Conservation (phyloP, 2,888 invertebrate species). For the Drosophila pullipes region DNA sequence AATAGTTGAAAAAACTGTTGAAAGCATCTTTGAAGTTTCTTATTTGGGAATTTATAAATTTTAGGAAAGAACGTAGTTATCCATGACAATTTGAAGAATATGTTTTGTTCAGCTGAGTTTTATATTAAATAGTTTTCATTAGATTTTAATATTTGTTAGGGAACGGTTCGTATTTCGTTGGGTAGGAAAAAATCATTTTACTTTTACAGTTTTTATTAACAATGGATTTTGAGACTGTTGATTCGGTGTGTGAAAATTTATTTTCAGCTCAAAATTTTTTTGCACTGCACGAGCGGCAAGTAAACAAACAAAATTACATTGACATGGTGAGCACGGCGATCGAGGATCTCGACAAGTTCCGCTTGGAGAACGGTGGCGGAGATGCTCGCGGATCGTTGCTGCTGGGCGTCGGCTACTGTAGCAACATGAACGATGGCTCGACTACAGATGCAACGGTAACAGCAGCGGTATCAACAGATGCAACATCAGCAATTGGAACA, state of each 20-base stretch:
- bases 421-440: conserved; percentile 17
- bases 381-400: conserved; percentile 60
- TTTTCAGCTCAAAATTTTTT: conserved; percentile 60
- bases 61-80: background rate
- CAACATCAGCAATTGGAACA: conserved; percentile 7
- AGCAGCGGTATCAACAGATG: background rate
- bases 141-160: conserved; percentile 61
- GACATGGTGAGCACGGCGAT: conserved; percentile 37
- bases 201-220: conserved; percentile 49
- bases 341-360: conserved; percentile 41
- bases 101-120: background rate
- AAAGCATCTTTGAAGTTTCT: background rate
- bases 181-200: conserved; percentile 46
- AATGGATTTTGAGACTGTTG: conserved; percentile 60
- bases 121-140: conserved; percentile 36
- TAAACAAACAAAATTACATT: conserved; percentile 49
- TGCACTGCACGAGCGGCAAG: conserved; percentile 43
- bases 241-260: conserved; percentile 57
- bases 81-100: background rate
- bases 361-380: conserved; percentile 65
- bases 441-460: background rate
- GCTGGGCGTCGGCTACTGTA: conserved; percentile 30
- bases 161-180: conserved; percentile 65
- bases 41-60: background rate
- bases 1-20: background rate